Evolutionary conservation across 2,888 invertebrate genomes (phyloP).

Genomic region (Netelia virgata): DNA sequence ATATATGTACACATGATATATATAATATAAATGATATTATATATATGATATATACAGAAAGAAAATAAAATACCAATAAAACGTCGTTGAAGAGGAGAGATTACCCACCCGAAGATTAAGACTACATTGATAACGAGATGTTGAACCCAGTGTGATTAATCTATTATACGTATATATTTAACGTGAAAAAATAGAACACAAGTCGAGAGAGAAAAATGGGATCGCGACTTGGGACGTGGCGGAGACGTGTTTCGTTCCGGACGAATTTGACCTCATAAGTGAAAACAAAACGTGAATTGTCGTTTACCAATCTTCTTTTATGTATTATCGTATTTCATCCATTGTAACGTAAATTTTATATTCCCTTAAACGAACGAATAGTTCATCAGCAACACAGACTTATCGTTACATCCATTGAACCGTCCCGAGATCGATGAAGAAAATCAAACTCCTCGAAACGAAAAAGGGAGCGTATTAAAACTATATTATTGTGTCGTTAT

Average conservation of each 20-base stretch:
- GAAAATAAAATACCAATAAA: constrained; percentile 21
- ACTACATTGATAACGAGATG: constrained; percentile 71
- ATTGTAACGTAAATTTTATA: constrained; percentile 52
- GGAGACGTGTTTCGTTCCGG: constrained; percentile 16
- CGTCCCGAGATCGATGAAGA: constrained; percentile 22
- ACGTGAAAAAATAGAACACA: constrained; percentile 46
- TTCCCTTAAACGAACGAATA: constrained; percentile 43
- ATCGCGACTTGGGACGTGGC: constrained; percentile 28
- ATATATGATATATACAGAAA: constrained; percentile 46
- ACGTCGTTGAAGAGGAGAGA: constrained; percentile 63
- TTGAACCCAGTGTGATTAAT: constrained; percentile 74
- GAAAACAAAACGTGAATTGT: constrained; percentile 31
- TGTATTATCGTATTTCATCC: constrained; percentile 12
- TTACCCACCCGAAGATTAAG: constrained; percentile 69
- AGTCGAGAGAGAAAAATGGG: neutral
- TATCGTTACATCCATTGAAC: constrained; percentile 33
- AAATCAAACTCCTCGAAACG: constrained; percentile 24
- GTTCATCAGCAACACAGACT: constrained; percentile 28
- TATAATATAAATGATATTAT: constrained; percentile 14
- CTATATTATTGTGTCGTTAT: neutral
- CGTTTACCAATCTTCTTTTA: constrained; percentile 46
- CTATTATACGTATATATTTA: constrained; percentile 67
- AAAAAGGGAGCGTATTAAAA: constrained; percentile 10
- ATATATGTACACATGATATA: constrained; percentile 6
- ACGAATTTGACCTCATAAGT: constrained; percentile 13